A percentile compares a stretch with the other conserved stretches of the same genome.
These are phyloP conservation scores for Parambassis ranga DNA, from an alignment of 2,797 vertebrate genomes.

Conservation along the genomic window DNA sequence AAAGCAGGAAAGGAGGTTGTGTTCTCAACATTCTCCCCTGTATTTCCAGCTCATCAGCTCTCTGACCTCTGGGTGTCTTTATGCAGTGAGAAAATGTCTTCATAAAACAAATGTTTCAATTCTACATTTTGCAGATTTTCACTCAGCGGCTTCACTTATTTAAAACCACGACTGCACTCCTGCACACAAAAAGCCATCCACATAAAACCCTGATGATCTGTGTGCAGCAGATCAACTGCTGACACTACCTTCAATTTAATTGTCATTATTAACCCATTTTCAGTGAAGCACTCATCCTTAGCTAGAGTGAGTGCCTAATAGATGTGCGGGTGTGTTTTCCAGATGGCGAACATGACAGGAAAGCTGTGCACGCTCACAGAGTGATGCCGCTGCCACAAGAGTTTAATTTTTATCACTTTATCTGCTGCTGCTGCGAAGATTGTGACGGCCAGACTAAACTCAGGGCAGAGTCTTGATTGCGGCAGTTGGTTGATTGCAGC, in stretches of 20 bases:
- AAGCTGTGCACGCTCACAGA: constrained; percentile 31
- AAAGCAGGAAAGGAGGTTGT: constrained; percentile 3
- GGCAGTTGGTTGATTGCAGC: constrained; percentile 3
- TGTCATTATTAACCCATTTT: constrained; percentile 57
- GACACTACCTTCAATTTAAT: constrained; percentile 46
- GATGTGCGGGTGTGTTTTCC: constrained; percentile 47
- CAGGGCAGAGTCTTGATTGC: constrained; percentile 10
- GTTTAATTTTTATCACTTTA: constrained; percentile 40
- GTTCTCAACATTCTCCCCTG: not conserved
- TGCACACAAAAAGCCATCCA: not conserved
- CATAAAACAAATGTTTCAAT: constrained; percentile 9
- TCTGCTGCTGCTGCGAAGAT: constrained; percentile 12
- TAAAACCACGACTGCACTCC: not conserved
- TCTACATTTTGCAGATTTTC: not conserved
- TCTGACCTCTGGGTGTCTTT: constrained; percentile 4
- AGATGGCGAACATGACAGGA: constrained; percentile 47
- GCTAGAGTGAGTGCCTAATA: constrained; percentile 33
- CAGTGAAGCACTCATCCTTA: constrained; percentile 37
- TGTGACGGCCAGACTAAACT: constrained; percentile 19
- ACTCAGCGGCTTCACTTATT: constrained; percentile 15
- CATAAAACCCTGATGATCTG: constrained; percentile 33
- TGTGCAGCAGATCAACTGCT: constrained; percentile 13
- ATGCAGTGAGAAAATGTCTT: not conserved
- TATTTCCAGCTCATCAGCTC: not conserved
- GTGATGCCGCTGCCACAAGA: constrained; percentile 24